A percentile compares a stretch with the other conserved stretches of the same genome.
Conservation (phyloP, 2,113 vertebrate genomes). For the Colaptes auratus region DNA sequence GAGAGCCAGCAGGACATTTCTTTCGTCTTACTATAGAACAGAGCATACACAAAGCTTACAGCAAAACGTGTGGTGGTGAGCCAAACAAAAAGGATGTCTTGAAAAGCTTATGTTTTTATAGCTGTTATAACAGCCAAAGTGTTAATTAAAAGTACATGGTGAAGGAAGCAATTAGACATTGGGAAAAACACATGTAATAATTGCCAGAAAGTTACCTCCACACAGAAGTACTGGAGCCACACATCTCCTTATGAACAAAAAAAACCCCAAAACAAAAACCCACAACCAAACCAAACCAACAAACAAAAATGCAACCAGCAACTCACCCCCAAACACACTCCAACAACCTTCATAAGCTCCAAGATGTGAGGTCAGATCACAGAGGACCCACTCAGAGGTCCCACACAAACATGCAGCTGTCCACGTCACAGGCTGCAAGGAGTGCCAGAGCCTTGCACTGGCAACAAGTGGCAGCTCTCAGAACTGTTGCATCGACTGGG, state of each 20-base stretch:
- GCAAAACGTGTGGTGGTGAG: background rate
- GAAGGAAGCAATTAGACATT: background rate
- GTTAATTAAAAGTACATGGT: background rate
- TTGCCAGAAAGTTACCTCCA: background rate
- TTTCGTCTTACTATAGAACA: background rate
- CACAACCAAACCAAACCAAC: too few relatives aligned
- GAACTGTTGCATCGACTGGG: too few relatives aligned
- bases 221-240: background rate
- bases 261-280: too few relatives aligned
- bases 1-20: background rate
- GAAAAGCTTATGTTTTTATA: background rate
- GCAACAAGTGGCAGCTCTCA: too few relatives aligned
- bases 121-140: background rate
- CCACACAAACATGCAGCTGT: too few relatives aligned
- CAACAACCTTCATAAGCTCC: background rate
- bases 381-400: too few relatives aligned
- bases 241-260: too few relatives aligned
- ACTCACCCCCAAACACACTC: too few relatives aligned
- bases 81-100: background rate
- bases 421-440: too few relatives aligned
- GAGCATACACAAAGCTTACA: background rate
- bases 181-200: background rate
- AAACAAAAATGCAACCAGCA: background rate
- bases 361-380: accelerated
- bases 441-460: too few relatives aligned